A percentile compares a stretch with the other conserved stretches of the same genome.
Evolutionary conservation across 2,888 invertebrate genomes (phyloP).

Genomic region (Pammene fasciana): DNA sequence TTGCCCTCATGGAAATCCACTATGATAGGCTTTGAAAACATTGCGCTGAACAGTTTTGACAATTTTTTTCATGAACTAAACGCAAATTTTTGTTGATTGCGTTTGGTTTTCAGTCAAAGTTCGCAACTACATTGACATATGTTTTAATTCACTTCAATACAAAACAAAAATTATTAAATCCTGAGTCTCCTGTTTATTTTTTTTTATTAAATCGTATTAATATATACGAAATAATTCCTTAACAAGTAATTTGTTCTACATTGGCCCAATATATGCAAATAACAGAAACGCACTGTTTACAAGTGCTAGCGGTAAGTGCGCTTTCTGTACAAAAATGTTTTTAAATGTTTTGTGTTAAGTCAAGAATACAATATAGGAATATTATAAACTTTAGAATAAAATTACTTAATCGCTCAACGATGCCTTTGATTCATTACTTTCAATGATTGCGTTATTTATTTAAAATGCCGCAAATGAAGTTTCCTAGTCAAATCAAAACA

Average conservation of each 20-base stretch:
- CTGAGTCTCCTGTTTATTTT: background rate
- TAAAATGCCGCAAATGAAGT: constrained; percentile 10
- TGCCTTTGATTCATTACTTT: background rate
- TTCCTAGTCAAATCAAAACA: constrained; percentile 24
- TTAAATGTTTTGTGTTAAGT: background rate
- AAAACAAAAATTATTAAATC: background rate
- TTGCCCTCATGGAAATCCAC: background rate
- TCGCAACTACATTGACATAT: background rate
- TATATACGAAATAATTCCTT: background rate
- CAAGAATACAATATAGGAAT: background rate
- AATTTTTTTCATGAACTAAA: constrained; percentile 17
- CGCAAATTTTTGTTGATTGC: constrained; percentile 1
- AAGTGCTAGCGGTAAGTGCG: constrained; percentile 30
- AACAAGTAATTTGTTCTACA: background rate
- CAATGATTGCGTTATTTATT: background rate
- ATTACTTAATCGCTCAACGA: background rate
- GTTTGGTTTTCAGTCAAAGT: constrained; percentile 18
- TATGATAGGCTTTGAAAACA: background rate
- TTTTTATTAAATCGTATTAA: background rate
- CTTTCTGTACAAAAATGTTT: background rate
- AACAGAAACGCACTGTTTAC: constrained; percentile 1
- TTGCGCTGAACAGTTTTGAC: constrained; percentile 7
- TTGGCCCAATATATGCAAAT: background rate
- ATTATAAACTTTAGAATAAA: background rate
- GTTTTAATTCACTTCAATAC: background rate